A percentile compares a stretch with the other conserved stretches of the same genome.
phyloP scores from a whole-genome alignment of 2,113 vertebrate species.

The Nothobranchius kuhntae region DNA sequence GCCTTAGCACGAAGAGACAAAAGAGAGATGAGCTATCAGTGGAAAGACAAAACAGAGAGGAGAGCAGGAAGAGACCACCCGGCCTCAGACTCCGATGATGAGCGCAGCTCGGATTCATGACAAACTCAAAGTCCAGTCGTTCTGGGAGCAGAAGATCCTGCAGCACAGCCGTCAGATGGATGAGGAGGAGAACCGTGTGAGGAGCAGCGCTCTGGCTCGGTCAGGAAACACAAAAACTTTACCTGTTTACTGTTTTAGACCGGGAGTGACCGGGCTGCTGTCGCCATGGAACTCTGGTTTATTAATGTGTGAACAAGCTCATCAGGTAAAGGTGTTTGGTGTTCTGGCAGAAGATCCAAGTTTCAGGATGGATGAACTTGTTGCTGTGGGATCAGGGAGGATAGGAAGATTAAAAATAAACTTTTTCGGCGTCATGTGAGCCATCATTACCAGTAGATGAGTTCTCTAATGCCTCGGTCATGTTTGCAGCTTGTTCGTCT shows the following conservation, averaged over 20 bases:
- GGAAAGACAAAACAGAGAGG: no score
- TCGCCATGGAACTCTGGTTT: no score
- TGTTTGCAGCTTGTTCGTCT: slow-evolving; percentile 47
- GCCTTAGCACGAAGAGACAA: no score
- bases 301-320: not conserved
- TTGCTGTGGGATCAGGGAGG: not conserved
- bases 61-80: no score
- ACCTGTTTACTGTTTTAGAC: no score
- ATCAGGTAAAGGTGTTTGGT: no score
- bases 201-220: slow-evolving; percentile 57
- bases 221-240: slow-evolving; percentile 7
- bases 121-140: slow-evolving; percentile 56
- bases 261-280: no score
- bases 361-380: not conserved
- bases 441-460: slow-evolving; percentile 9
- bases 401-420: slow-evolving; percentile 13
- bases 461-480: not conserved
- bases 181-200: slow-evolving; percentile 46
- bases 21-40: no score
- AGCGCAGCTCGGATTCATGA: slow-evolving; percentile 56
- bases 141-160: slow-evolving; percentile 61
- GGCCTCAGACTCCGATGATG: slow-evolving; percentile 28
- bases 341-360: not conserved
- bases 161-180: slow-evolving; percentile 42
- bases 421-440: not conserved